These are phyloP conservation scores for Agonopterix subpropinquella DNA, from an alignment of 2,888 invertebrate genomes.

Conservation along the genomic window DNA sequence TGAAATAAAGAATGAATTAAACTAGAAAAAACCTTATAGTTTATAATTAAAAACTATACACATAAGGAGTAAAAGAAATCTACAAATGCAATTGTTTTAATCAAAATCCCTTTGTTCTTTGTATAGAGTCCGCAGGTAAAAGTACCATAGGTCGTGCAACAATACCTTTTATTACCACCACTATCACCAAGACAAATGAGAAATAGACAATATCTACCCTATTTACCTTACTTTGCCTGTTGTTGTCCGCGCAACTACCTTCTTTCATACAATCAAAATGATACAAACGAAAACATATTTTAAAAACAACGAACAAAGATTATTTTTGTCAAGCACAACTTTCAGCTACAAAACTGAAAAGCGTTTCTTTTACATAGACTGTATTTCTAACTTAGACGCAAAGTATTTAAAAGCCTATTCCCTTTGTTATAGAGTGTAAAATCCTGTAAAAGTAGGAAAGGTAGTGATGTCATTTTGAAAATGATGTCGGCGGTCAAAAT, in stretches of 20 bases:
- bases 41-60: no score
- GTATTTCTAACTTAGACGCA: slow-evolving; percentile 21
- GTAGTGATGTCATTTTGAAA: slow-evolving; percentile 54
- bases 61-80: no score
- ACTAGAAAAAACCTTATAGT: no score
- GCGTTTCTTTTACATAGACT: slow-evolving; percentile 62
- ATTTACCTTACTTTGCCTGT: slow-evolving; percentile 65
- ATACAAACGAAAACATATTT: slow-evolving; percentile 37
- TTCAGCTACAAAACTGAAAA: slow-evolving; percentile 53
- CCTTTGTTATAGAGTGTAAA: no score
- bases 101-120: no score
- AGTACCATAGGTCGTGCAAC: slow-evolving; percentile 24
- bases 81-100: no score
- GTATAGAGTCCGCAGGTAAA: no score
- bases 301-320: slow-evolving; percentile 30
- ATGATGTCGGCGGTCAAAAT: slow-evolving; percentile 66
- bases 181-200: slow-evolving; percentile 69
- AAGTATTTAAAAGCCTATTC: slow-evolving; percentile 19
- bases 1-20: no score
- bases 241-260: slow-evolving; percentile 48
- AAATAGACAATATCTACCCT: slow-evolving; percentile 53
- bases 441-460: background rate
- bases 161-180: slow-evolving; percentile 56
- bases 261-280: slow-evolving; percentile 44
- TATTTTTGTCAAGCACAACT: slow-evolving; percentile 48